Percentiles rank a stretch among this genome's conserved stretches.
Evolutionary conservation across 92 coral and sea anemone species (phyloP).

Genomic region (Porites rus): DNA sequence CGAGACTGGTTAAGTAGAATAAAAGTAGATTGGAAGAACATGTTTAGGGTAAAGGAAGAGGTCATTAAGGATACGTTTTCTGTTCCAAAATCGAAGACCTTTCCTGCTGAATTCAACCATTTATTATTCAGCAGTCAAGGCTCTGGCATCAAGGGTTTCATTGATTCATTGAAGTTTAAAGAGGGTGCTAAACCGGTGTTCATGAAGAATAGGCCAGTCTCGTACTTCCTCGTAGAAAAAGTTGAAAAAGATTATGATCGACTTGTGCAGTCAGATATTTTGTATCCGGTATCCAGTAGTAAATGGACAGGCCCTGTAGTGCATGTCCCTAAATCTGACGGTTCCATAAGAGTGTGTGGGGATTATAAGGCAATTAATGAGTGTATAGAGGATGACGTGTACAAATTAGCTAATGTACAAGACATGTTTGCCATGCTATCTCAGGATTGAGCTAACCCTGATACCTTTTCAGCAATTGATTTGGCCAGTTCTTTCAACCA

Average conservation of each 20-base stretch:
- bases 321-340: too few relatives aligned
- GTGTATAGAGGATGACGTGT: too few relatives aligned
- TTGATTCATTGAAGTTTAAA: conserved; percentile 32
- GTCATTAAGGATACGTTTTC: conserved; percentile 1
- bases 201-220: conserved; percentile 46
- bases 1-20: conserved; percentile 46
- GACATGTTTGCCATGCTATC: conserved; percentile 51
- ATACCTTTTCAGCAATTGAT: conserved; percentile 50
- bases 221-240: conserved; percentile 42
- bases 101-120: conserved; percentile 39
- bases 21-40: conserved; percentile 39
- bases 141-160: conserved; percentile 37
- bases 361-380: too few relatives aligned
- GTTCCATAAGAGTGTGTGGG: too few relatives aligned
- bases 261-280: conserved; percentile 11
- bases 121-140: conserved; percentile 31
- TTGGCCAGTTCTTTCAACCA: conserved; percentile 56
- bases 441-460: conserved; percentile 47
- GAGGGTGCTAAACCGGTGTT: conserved; percentile 46
- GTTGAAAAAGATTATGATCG: conserved; percentile 40
- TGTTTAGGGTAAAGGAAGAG: conserved; percentile 25
- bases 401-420: conserved; percentile 25
- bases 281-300: conserved; percentile 45
- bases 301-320: conserved; percentile 9
- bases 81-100: conserved; percentile 25